Conservation (phyloP, 2,888 invertebrate genomes). For the Scaptomyza caliginosa region DNA sequence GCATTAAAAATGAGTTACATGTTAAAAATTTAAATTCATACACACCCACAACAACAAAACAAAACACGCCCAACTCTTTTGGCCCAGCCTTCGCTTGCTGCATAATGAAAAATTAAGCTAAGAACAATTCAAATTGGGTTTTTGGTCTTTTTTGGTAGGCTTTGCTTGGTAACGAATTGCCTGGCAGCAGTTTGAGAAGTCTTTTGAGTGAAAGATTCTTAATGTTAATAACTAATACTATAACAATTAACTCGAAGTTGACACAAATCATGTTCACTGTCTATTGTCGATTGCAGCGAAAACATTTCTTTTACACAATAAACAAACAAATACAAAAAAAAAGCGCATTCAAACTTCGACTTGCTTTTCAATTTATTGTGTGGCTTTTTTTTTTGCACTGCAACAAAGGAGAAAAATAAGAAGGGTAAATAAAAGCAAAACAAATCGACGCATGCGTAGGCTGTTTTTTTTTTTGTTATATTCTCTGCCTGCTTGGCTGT, state of each 20-base stretch:
- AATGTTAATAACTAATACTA: too few relatives aligned
- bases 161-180: slow-evolving; percentile 2
- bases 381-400: slow-evolving; percentile 24
- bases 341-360: slow-evolving; percentile 45
- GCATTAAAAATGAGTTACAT: slow-evolving; percentile 79
- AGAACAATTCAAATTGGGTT: slow-evolving; percentile 43
- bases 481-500: slow-evolving; percentile 35
- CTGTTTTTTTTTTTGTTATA: slow-evolving; percentile 24
- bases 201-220: too few relatives aligned
- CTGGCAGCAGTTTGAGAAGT: too few relatives aligned
- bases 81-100: slow-evolving; percentile 3
- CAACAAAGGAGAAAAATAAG: slow-evolving; percentile 26
- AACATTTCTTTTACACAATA: slow-evolving; percentile 1
- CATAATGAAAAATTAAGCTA: slow-evolving; percentile 36
- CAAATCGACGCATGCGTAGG: slow-evolving; percentile 63
- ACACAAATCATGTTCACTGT: slow-evolving; percentile 35
- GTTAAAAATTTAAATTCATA: slow-evolving; percentile 74
- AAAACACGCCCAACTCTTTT: slow-evolving; percentile 40
- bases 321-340: slow-evolving; percentile 5
- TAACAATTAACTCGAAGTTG: too few relatives aligned
- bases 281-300: slow-evolving; percentile 21
- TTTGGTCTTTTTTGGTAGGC: slow-evolving; percentile 12
- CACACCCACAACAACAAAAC: slow-evolving; percentile 63
- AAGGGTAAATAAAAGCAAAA: slow-evolving; percentile 35
- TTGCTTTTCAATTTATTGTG: slow-evolving; percentile 17